Evolutionary conservation across 2,888 invertebrate genomes (phyloP).

Genomic region (Caenorhabditis zanzibari): DNA sequence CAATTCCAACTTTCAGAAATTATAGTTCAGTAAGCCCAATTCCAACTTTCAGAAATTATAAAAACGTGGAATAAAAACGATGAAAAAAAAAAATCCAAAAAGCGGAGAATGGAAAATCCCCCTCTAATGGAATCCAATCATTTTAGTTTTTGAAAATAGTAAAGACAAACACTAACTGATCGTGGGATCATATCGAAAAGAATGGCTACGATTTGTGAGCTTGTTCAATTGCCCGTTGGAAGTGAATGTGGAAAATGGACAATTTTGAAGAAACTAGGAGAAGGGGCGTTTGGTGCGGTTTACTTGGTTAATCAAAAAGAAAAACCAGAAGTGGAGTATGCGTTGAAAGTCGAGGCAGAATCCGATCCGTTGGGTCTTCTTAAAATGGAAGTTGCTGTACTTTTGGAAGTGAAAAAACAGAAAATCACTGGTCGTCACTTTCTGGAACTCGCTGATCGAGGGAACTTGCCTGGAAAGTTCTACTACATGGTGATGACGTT

Average conservation of each 20-base stretch:
- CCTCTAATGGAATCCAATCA: background rate
- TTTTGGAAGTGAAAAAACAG: conserved; percentile 76
- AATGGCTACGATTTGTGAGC: conserved; percentile 66
- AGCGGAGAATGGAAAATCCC: background rate
- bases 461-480: conserved; percentile 75
- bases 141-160: conserved; percentile 12
- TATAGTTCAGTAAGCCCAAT: no score
- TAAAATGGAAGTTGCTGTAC: conserved; percentile 82
- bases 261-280: conserved; percentile 73
- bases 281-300: conserved; percentile 77
- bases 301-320: conserved; percentile 70
- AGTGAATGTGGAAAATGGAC: conserved; percentile 71
- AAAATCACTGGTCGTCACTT: conserved; percentile 78
- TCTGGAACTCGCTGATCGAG: conserved; percentile 79
- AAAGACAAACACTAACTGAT: conserved; percentile 46
- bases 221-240: conserved; percentile 66
- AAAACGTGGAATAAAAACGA: background rate
- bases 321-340: conserved; percentile 67
- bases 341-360: conserved; percentile 75
- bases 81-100: background rate
- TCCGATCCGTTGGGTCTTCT: conserved; percentile 76
- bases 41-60: no score
- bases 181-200: conserved; percentile 54
- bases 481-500: conserved; percentile 81
- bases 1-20: no score